Evolutionary conservation across 2,797 vertebrate species (phyloP).

Genomic region (Dendrocincla fuliginosa): DNA sequence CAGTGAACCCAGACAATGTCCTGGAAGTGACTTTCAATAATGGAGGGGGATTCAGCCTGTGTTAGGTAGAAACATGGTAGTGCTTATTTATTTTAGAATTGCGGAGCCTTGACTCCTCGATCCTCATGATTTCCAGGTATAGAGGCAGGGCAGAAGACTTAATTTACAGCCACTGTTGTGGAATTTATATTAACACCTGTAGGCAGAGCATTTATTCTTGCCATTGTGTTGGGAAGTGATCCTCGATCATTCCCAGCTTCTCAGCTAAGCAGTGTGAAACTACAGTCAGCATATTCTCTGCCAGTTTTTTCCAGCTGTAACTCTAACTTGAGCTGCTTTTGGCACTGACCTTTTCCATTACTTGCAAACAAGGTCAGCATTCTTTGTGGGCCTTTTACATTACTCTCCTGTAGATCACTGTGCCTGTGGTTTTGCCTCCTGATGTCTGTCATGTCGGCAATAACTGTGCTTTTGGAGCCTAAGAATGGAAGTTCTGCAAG

Average conservation of each 20-base stretch:
- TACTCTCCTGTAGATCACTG: neutral
- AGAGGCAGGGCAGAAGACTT: neutral
- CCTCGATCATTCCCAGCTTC: neutral
- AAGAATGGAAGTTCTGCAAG: neutral
- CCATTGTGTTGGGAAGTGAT: neutral
- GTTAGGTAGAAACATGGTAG: neutral
- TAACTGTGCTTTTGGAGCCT: neutral
- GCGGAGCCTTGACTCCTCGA: neutral
- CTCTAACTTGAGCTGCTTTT: neutral
- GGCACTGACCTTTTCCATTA: conserved; percentile 18
- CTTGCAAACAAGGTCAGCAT: conserved; percentile 33
- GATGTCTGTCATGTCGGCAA: neutral
- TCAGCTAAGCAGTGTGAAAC: neutral
- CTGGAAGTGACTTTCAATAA: neutral
- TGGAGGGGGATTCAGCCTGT: neutral
- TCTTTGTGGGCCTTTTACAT: neutral
- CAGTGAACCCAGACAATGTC: neutral
- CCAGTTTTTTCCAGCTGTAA: neutral
- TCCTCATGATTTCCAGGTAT: neutral
- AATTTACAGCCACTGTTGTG: neutral
- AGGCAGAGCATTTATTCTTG: neutral
- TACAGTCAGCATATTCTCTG: neutral
- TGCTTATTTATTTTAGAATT: neutral
- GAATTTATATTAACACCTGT: neutral
- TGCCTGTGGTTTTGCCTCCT: neutral